Base-by-base conservation (phyloP, 2,113 vertebrate species). In the Panthera leo region DNA sequence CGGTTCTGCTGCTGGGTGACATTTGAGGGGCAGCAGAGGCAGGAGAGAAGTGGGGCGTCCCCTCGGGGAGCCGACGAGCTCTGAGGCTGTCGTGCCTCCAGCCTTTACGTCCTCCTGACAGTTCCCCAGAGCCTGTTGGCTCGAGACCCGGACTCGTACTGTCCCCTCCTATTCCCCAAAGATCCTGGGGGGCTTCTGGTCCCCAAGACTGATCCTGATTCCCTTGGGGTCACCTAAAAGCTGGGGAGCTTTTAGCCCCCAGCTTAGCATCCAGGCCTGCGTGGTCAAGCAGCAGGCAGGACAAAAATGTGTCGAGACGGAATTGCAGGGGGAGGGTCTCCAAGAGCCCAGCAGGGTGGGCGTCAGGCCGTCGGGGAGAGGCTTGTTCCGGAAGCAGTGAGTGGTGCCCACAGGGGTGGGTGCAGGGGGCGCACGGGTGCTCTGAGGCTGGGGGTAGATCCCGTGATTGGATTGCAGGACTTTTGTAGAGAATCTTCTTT, bases 381-480 rank as follows among this genome's bases (percentile, higher is more conserved):
- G 70, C 18, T 23, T 23, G 8, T 21, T 23, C 25, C 25, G 27
- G 68, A 19, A 29, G 36, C 67, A 27, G 34, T 12, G 7, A 15
- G 39, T 31, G 45, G 18, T 36, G 45, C 13, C 42, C 34, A 0
- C 0, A 5, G 68, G 63, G 8, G 61, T 16, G 36, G 21, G 45
- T 45, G 45, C 2, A 1, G 45, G 8, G 27, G 48, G 71, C 39
- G 19, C 4, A 2, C 13, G 31, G 75, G 23, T 63, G 29, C 48
- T 29, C 23, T 27, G 25, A 80, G 55, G 27, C 78, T 34, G 58
- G 13, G 31, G 23, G 19, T 0, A 10, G 53, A 25, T 21, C 68
- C 63, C 19, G 7, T 27, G 27, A 9, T 45, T 1, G 21, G 51
- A 68, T 76, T 42, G 4, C 0, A 2, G 4, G 36, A 13, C 25